Evolutionary conservation across 1,140 invertebrate genomes (phyloP), one percentile per base, ranked within the genome.

Genomic region (Mizuhopecten yessoensis): DNA sequence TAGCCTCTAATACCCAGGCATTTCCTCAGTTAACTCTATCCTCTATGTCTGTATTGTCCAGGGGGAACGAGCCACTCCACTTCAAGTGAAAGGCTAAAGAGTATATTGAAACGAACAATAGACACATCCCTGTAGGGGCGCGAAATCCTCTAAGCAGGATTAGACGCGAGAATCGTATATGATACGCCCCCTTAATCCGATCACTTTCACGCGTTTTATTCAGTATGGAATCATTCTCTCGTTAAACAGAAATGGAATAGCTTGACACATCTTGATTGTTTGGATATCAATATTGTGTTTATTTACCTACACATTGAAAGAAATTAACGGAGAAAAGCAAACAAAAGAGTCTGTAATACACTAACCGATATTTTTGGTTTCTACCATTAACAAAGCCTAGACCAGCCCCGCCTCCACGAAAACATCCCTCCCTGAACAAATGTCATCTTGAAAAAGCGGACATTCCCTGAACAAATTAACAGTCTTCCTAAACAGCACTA

Each of bases 11-110:
- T 57, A 88, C 39, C 86, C 33, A 45, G 36, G 36, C 39, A 89
- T 87, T 88, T 89, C 88, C 34, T 42, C 33, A 45, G 87, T 91
- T 91, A 91, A 91, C 90, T 88, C 89, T 91, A 91, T 91, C 90
- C 87, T 75, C 39, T 89, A 89, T 45, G 86, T 42, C 88, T 87
- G 88, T 75, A 91, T 91, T 91, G 90, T 91, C 88, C n/a, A 29
- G 87, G 86, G 87, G 36, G 90, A 91, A 23, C 86, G 87, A 75
- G 33, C 29, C 86, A 42, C 86, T 89, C 49, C 75, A 90, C 87
- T 90, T 86, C 34, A 33, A 88, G 57, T 88, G 49, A 36, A 49
- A 36, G 34, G 42, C 49, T 88, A 88, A 90, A 87, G 87, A 90
- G 87, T 87, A 88, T 45, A 45, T 86, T 75, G 57, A 29, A 29